These are phyloP conservation scores for Drosophila oshimai DNA, from an alignment of 1,140 invertebrate species.

Conservation along the genomic window DNA sequence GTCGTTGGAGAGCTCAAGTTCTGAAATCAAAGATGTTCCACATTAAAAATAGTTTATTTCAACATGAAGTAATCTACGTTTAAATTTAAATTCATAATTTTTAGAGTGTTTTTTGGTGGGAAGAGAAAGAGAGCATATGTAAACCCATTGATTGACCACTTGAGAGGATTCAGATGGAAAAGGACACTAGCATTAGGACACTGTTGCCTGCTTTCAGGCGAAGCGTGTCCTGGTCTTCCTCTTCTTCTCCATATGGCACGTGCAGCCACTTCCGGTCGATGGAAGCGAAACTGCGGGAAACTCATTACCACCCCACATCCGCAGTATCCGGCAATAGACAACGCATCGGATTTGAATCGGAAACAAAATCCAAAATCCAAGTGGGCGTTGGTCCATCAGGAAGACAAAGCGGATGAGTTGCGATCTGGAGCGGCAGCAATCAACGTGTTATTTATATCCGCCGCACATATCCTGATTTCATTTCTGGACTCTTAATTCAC, in stretches of 20 bases:
- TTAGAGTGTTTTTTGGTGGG: too few relatives aligned
- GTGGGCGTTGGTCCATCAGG: conserved; percentile 68
- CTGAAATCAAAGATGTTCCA: conserved; percentile 8
- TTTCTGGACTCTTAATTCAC: neutral
- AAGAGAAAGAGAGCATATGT: neutral
- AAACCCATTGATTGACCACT: conserved; percentile 9
- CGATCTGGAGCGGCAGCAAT: conserved; percentile 39
- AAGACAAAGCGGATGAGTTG: conserved; percentile 25
- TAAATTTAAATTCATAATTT: too few relatives aligned
- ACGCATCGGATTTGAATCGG: neutral
- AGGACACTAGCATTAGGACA: conserved; percentile 11
- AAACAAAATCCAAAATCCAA: too few relatives aligned
- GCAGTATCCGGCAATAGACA: conserved; percentile 47
- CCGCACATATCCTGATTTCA: conserved; percentile 16
- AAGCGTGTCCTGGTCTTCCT: conserved; percentile 36
- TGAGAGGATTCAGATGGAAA: neutral
- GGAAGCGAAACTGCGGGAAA: neutral
- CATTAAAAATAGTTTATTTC: neutral
- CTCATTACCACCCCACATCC: conserved; percentile 47
- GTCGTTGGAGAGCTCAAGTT: conserved; percentile 76
- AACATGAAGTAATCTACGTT: too few relatives aligned
- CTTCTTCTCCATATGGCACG: conserved; percentile 23
- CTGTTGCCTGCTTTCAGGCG: conserved; percentile 40
- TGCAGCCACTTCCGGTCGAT: conserved; percentile 55
- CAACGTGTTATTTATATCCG: conserved; percentile 69